phyloP scores from a whole-genome alignment of 2,113 vertebrate species.

The Dryoscopus gambensis region DNA sequence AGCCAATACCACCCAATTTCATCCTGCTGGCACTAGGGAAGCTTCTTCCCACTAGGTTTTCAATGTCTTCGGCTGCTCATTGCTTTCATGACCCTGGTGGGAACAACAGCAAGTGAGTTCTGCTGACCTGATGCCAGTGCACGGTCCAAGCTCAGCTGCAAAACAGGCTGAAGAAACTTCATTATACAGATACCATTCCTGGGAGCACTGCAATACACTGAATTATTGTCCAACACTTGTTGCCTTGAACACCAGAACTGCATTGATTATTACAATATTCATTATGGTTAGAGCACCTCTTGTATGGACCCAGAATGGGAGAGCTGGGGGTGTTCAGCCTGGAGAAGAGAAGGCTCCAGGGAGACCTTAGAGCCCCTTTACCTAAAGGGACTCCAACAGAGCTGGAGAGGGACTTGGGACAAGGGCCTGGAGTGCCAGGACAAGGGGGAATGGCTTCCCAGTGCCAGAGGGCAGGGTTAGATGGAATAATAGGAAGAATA shows the following conservation, averaged over 20 bases:
- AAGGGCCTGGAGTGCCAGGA: neutral
- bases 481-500: neutral
- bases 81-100: neutral
- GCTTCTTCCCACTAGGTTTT: neutral
- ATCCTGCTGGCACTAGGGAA: neutral
- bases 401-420: neutral
- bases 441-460: neutral
- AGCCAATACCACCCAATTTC: neutral
- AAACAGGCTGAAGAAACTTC: neutral
- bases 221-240: neutral
- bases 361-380: accelerated
- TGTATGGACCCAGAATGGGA: neutral
- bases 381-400: neutral
- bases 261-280: neutral
- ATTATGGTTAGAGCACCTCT: neutral
- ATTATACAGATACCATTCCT: accelerated
- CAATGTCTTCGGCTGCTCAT: neutral
- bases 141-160: neutral
- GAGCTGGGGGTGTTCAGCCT: neutral
- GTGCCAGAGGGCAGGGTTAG: accelerated
- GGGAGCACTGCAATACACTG: neutral
- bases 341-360: neutral
- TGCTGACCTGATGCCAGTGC: neutral
- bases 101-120: neutral
- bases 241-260: neutral